phyloP scores from a whole-genome alignment of 2,888 invertebrate genomes.

The Pecten maximus region DNA sequence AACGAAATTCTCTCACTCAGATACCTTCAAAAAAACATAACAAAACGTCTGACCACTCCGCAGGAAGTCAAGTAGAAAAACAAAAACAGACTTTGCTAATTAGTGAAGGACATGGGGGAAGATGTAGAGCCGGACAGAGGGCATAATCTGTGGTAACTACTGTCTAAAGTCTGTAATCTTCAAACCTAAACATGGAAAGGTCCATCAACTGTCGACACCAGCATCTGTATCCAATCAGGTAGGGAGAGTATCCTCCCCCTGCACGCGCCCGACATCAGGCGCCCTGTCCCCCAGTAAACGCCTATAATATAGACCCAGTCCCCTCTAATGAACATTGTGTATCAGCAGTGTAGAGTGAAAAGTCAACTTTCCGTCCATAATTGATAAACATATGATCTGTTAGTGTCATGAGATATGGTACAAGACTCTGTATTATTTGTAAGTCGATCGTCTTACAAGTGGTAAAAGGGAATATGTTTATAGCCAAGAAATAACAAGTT shows the following conservation, averaged over 20 bases:
- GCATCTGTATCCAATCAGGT: neutral
- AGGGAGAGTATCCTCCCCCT: neutral
- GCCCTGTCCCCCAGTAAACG: neutral
- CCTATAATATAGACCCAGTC: neutral
- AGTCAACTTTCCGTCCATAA: neutral
- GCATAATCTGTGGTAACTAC: neutral
- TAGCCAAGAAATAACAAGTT: constrained; percentile 2
- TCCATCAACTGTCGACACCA: constrained; percentile 22
- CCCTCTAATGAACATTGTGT: constrained; percentile 26
- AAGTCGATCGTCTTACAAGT: neutral
- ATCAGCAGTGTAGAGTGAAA: neutral
- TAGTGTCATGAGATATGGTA: neutral
- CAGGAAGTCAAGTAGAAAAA: constrained; percentile 20
- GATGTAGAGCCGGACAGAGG: neutral
- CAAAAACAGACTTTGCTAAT: neutral
- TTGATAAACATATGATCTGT: neutral
- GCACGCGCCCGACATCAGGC: neutral
- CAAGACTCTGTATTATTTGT: constrained; percentile 3
- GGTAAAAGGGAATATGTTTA: neutral
- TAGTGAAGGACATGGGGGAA: neutral
- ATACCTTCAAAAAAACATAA: constrained; percentile 14
- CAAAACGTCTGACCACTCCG: constrained; percentile 8
- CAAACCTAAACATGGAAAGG: neutral
- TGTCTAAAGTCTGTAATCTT: constrained; percentile 17
- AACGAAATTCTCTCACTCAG: neutral